These are phyloP conservation scores for Helicoverpa armigera DNA, from an alignment of 1,140 invertebrate genomes.

Conservation along the genomic window DNA sequence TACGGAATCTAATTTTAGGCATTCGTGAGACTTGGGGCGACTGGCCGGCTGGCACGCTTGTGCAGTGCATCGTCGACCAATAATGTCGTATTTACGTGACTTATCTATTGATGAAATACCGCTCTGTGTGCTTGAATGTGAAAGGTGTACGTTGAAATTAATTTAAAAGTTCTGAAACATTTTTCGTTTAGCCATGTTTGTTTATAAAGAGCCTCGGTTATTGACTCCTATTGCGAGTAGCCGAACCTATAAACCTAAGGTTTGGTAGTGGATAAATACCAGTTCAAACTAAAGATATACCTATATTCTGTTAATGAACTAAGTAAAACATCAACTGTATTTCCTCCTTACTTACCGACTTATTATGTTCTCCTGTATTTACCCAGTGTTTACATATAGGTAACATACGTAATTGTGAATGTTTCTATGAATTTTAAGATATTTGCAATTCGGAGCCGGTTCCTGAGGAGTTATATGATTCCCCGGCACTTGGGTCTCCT, in stretches of 20 bases:
- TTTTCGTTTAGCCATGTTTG: background rate
- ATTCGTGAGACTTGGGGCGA: conserved; percentile 60
- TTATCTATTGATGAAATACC: conserved; percentile 80
- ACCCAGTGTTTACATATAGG: no score
- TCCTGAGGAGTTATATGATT: conserved; percentile 77
- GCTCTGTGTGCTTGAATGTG: conserved; percentile 79
- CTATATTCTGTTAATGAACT: no score
- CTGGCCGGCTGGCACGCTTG: conserved; percentile 54
- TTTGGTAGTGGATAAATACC: no score
- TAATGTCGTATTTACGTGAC: conserved; percentile 77
- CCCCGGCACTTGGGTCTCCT: conserved; percentile 73
- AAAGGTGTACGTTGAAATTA: conserved; percentile 68
- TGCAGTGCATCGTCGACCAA: conserved; percentile 40
- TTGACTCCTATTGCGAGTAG: no score
- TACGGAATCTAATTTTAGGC: conserved; percentile 82
- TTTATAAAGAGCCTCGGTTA: background rate
- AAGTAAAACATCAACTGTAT: no score
- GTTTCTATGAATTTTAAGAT: conserved; percentile 58
- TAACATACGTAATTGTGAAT: background rate
- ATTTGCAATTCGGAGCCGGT: conserved; percentile 66
- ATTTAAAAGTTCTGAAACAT: background rate
- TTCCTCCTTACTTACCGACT: no score
- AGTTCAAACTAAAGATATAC: no score
- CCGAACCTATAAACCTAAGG: no score
- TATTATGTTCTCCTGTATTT: background rate